phyloP scores from a whole-genome alignment of 2,113 vertebrate genomes.

The Sylvilagus bachmani region DNA sequence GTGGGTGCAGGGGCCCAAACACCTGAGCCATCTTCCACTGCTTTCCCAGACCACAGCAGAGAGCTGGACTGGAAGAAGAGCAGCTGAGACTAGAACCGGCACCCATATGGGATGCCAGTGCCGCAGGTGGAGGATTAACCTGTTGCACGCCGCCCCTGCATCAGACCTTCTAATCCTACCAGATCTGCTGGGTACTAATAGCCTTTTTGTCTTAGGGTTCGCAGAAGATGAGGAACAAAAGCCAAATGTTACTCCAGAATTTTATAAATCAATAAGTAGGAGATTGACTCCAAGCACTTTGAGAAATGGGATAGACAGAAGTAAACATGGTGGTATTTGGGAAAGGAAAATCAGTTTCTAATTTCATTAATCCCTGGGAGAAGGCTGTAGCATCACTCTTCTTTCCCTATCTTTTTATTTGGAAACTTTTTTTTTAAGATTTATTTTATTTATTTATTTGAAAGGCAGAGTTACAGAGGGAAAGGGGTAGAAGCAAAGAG shows the following conservation, averaged over 20 bases:
- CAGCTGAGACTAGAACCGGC: no score
- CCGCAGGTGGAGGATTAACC: no score
- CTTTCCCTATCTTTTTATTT: background rate
- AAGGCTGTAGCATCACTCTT: background rate
- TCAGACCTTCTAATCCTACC: background rate
- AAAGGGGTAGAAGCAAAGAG: no score
- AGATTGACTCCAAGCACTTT: background rate
- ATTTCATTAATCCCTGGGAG: background rate
- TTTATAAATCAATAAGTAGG: conserved; percentile 30
- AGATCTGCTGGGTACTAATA: background rate
- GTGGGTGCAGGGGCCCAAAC: no score
- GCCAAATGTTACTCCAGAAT: background rate
- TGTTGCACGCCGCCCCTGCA: no score
- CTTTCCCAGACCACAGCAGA: no score
- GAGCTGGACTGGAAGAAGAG: no score
- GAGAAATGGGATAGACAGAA: background rate
- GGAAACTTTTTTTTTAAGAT: background rate
- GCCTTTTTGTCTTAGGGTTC: background rate
- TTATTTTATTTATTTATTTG: no score
- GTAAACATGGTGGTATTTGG: conserved; percentile 15
- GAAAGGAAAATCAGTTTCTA: background rate
- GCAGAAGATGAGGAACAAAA: conserved; percentile 1
- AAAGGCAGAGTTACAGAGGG: no score
- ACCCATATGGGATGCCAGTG: no score
- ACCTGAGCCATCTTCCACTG: no score